Percentiles rank a stretch among this genome's conserved stretches.
Evolutionary conservation across 2,888 invertebrate genomes (phyloP).

Genomic region (Dasypolia templi): DNA sequence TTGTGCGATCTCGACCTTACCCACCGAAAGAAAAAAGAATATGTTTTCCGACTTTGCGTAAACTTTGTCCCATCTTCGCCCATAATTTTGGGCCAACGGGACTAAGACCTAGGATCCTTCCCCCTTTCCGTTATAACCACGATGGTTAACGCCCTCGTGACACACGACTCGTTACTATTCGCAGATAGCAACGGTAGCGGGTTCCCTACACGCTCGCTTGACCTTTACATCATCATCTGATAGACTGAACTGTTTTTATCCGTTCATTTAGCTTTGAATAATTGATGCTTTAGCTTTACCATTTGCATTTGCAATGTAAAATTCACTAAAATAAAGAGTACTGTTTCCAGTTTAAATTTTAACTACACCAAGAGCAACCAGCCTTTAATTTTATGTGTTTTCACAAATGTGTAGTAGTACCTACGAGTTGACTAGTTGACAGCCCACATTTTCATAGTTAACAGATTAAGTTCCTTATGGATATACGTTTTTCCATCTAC

Average conservation of each 20-base stretch:
- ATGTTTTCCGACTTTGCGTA: background rate
- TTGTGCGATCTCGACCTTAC: background rate
- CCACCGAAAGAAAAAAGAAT: background rate
- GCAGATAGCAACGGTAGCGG: constrained; percentile 67
- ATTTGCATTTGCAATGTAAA: background rate
- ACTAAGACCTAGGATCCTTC: constrained; percentile 44
- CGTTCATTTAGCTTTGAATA: constrained; percentile 30
- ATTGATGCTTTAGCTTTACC: background rate
- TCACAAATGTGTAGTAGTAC: background rate
- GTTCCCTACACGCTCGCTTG: constrained; percentile 67
- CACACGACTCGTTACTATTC: constrained; percentile 69
- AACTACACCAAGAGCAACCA: no score
- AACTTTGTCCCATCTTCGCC: constrained; percentile 26
- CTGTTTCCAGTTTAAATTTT: background rate
- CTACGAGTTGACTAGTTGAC: background rate
- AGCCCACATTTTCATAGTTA: no score
- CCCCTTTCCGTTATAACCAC: constrained; percentile 62
- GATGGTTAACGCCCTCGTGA: constrained; percentile 67
- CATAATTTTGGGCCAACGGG: constrained; percentile 48
- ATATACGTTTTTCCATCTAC: background rate
- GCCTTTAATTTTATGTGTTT: background rate
- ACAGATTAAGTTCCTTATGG: no score
- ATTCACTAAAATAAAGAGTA: background rate
- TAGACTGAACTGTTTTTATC: constrained; percentile 56
- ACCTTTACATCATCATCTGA: constrained; percentile 72